Conservation (phyloP, 2,797 vertebrate genomes). For the Microctenopoma steveboyesi region DNA sequence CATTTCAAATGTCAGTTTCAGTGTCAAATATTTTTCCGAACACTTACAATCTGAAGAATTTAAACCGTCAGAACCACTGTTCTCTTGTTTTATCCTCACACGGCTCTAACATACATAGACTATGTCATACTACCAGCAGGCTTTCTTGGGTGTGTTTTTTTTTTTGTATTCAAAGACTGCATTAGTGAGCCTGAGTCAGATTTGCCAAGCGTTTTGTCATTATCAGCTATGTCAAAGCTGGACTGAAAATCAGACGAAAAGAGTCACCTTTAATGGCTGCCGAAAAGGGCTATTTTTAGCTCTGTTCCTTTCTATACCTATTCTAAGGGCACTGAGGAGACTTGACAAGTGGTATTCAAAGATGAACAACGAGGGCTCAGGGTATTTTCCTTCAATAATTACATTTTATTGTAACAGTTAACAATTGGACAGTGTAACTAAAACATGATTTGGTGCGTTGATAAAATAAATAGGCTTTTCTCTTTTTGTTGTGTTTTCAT, state of each 20-base stretch:
- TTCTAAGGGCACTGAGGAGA: not conserved
- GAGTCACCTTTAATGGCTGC: constrained; percentile 3
- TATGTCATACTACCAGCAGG: too few species aligned
- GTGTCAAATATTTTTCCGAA: too few species aligned
- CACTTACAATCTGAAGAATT: too few species aligned
- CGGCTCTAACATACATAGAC: too few species aligned
- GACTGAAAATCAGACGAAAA: not conserved
- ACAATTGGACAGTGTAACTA: not conserved
- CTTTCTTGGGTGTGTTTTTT: not conserved
- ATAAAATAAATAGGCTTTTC: too few species aligned
- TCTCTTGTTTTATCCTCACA: not conserved
- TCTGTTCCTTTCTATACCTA: not conserved
- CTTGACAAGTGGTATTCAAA: not conserved
- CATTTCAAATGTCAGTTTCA: too few species aligned
- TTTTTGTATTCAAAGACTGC: not conserved
- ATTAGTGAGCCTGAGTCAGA: not conserved
- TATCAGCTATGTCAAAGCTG: not conserved
- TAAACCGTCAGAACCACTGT: not conserved
- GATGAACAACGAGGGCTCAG: too few species aligned
- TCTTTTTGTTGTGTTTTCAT: too few species aligned
- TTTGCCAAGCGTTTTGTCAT: not conserved
- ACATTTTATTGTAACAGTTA: not conserved
- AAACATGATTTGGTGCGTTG: not conserved
- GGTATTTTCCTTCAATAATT: not conserved
- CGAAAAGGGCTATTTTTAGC: too few species aligned